These are phyloP conservation scores for Ophonus ardosiacus DNA, from an alignment of 2,888 invertebrate genomes.

Conservation along the genomic window DNA sequence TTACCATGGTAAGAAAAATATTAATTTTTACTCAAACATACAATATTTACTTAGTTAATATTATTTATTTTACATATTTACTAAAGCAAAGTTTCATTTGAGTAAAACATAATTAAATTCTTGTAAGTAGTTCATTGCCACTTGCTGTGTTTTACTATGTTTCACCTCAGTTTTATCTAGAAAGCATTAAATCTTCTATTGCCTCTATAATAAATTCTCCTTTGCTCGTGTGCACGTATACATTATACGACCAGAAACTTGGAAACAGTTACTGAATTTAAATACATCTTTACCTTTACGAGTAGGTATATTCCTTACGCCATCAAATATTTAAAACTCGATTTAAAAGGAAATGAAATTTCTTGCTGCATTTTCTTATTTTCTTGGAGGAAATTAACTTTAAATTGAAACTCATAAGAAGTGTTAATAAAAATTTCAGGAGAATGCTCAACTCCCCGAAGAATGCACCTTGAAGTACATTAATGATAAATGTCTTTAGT, in stretches of 20 bases:
- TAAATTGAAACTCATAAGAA: neutral
- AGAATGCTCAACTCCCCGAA: neutral
- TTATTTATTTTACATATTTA: too few species aligned
- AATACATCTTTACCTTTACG: neutral
- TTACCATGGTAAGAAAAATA: too few species aligned
- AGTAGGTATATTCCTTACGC: too few species aligned
- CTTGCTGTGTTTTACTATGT: neutral
- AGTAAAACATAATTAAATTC: neutral
- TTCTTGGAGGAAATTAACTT: neutral
- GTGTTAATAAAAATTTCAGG: neutral
- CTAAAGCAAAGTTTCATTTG: too few species aligned
- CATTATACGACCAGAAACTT: neutral
- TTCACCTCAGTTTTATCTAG: neutral
- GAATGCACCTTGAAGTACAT: neutral
- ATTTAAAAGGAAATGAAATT: neutral
- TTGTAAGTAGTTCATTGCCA: neutral
- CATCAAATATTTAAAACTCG: too few species aligned
- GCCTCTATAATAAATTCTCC: neutral
- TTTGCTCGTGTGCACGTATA: neutral
- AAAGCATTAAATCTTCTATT: neutral
- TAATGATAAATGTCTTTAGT: neutral
- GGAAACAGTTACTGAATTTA: neutral
- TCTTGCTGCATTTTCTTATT: neutral
- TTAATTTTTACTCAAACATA: too few species aligned
- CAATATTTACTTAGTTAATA: too few species aligned